phyloP scores from a whole-genome alignment of 2,113 vertebrate species.

The Merops nubicus region DNA sequence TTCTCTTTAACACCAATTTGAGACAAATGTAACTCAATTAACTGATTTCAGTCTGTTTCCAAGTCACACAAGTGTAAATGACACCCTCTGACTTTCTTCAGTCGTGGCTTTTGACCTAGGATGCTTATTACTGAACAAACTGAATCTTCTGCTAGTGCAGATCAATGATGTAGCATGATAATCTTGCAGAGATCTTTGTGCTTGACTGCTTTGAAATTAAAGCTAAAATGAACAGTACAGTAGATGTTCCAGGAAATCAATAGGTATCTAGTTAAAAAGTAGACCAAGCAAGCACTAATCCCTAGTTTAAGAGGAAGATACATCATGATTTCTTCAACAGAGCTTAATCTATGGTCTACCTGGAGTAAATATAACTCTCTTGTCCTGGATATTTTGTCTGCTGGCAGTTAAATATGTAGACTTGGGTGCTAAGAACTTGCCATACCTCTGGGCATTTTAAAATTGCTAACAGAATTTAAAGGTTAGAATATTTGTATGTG shows the following conservation, averaged over 20 bases:
- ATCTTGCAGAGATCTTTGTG: background rate
- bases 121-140: conserved; percentile 18
- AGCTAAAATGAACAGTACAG: background rate
- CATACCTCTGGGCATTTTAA: background rate
- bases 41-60: background rate
- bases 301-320: background rate
- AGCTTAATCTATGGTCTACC: background rate
- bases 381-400: background rate
- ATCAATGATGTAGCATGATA: background rate
- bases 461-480: background rate
- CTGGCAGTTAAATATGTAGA: background rate
- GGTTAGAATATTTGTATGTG: background rate
- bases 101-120: background rate
- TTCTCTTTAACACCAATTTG: background rate
- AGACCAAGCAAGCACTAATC: background rate
- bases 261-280: background rate
- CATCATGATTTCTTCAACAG: background rate
- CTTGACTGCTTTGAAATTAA: conserved; percentile 14
- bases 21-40: background rate
- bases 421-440: background rate
- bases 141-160: background rate
- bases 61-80: background rate
- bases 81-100: background rate
- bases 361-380: background rate
- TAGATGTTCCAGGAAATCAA: background rate